phyloP scores from a whole-genome alignment of 2,797 vertebrate species.

The Pteronotus mesoamericanus region DNA sequence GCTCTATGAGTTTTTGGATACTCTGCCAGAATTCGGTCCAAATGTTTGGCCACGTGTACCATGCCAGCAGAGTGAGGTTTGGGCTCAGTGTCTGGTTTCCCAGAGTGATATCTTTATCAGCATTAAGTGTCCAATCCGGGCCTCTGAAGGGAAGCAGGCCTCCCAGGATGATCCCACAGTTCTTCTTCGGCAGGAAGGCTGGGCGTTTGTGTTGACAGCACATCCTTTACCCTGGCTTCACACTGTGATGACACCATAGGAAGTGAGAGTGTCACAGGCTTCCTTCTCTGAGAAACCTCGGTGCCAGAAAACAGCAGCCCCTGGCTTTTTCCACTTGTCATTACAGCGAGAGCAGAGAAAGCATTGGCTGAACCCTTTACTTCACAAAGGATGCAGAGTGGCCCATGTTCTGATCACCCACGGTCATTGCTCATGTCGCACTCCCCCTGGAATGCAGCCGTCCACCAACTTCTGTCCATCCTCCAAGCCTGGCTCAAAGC shows the following conservation, averaged over 20 bases:
- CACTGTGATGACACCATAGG: neutral
- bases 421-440: accelerated
- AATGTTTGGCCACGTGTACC: neutral
- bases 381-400: neutral
- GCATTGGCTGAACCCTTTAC: neutral
- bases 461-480: neutral
- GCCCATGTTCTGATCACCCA: neutral
- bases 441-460: no score
- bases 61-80: neutral
- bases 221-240: neutral
- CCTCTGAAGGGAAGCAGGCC: neutral
- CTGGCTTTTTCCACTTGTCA: neutral
- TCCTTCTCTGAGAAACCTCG: neutral
- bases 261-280: neutral
- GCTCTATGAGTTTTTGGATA: neutral
- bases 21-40: neutral
- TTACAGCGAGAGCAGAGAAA: neutral
- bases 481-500: neutral
- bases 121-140: neutral
- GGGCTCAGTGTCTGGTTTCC: neutral
- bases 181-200: neutral
- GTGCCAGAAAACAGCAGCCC: accelerated
- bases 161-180: accelerated
- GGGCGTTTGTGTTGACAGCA: neutral
- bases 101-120: neutral